Conservation (phyloP, 2,888 invertebrate species). For the Allacma fusca region DNA sequence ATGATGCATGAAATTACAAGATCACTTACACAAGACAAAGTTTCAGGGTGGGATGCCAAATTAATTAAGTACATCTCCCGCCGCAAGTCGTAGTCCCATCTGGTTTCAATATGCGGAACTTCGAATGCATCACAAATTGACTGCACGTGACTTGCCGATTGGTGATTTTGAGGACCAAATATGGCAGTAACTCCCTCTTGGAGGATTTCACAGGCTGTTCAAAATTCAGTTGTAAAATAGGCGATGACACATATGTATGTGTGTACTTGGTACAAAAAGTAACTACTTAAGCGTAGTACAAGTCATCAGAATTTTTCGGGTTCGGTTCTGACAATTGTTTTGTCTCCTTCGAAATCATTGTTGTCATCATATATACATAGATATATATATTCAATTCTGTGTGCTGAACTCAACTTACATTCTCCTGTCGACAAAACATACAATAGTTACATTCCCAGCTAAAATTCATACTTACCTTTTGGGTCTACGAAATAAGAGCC, state of each 20-base stretch:
- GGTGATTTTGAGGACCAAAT: constrained; percentile 90
- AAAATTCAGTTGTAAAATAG: neutral
- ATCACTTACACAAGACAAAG: constrained; percentile 75
- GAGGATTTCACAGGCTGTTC: constrained; percentile 82
- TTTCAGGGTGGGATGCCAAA: constrained; percentile 89
- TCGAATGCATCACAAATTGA: constrained; percentile 96
- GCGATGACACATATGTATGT: neutral
- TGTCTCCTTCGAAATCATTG: too few species aligned
- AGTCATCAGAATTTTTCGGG: too few species aligned
- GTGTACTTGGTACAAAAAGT: too few species aligned
- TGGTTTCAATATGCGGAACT: constrained; percentile 91
- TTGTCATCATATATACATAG: too few species aligned
- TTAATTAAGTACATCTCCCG: constrained; percentile 80
- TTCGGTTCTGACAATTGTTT: too few species aligned
- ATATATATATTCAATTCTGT: too few species aligned
- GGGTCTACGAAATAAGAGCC: constrained; percentile 26
- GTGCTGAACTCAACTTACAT: neutral
- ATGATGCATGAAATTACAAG: too few species aligned
- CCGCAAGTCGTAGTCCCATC: constrained; percentile 88
- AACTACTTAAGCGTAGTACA: too few species aligned
- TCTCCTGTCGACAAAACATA: too few species aligned
- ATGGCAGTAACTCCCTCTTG: constrained; percentile 90
- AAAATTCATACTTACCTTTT: constrained; percentile 24
- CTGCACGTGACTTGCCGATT: constrained; percentile 90
- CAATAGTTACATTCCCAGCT: too few species aligned